Evolutionary conservation across 2,113 vertebrate genomes (phyloP), one percentile per base, ranked within the genome.

Genomic region (Synchiropus splendidus): DNA sequence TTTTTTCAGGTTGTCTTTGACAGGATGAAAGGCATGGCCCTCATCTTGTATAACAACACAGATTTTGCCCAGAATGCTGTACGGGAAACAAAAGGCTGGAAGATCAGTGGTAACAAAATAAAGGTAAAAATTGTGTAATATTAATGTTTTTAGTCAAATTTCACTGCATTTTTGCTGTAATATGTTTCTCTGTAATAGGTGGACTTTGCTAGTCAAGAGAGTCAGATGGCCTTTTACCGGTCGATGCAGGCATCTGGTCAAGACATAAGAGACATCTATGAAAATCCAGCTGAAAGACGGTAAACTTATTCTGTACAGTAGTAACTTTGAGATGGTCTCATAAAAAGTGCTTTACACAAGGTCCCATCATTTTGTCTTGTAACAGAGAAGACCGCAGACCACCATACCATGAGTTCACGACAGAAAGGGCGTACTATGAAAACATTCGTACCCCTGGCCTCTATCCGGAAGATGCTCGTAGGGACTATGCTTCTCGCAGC

Each of bases 31-130:
- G 95, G 94, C 67, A 97, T 97, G 95, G 94, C 92, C 68, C 88
- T 98, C 50, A 77, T 98, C 78, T 86, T 95, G 65, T 98, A 96
- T 85, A 97, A 92, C 87, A 95, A 98, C 77, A 97, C 94, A 46
- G 95, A 98, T 81, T 97, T 92, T 84, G 94, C 95, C 64, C 95
- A 98, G 69, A 86, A 89, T 75, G 95, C 95, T 83, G 92, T 98
- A 48, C 89, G 94, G 78, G 95, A 98, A 79, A 98, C 95, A 78
- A 98, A 98, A 84, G 95, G 95, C 70, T 95, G 95, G 89, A 98
- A 96, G 79, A 90, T 98, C 45, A 91, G 92, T 72, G 94, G 95
- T 58, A 98, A 90, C 85, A 94, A 94, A 83, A 94, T 98, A 77
- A 98, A 98, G 93, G 94, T 98, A 72, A 78, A 78, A 12, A n/a